A percentile compares a stretch with the other conserved stretches of the same genome.
Evolutionary conservation across 2,113 vertebrate genomes (phyloP).

Genomic region (Neoarius graeffei): DNA sequence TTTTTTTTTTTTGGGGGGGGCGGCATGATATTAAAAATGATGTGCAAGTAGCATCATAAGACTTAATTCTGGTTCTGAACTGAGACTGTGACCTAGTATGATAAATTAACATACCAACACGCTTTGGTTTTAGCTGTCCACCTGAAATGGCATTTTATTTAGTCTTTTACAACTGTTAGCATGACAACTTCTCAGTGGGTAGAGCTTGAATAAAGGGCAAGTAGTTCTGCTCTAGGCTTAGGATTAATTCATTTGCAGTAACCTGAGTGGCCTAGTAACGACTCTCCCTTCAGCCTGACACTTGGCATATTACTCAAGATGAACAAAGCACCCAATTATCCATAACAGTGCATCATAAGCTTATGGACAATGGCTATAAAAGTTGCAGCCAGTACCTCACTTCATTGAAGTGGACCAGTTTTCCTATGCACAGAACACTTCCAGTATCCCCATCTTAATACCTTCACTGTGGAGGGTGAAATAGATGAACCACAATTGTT

Average conservation of each 20-base stretch:
- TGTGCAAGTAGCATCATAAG: too few relatives aligned
- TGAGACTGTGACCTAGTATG: too few relatives aligned
- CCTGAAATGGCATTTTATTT: constrained; percentile 16
- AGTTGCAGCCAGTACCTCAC: not conserved
- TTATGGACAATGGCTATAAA: too few relatives aligned
- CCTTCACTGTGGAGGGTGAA: not conserved
- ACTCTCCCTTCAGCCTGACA: not conserved
- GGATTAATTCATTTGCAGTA: not conserved
- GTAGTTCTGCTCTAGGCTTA: not conserved
- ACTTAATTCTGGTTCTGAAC: too few relatives aligned
- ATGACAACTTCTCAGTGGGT: not conserved
- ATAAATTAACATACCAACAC: not conserved
- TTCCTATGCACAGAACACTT: constrained; percentile 20
- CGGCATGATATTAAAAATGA: too few relatives aligned
- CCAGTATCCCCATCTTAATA: constrained; percentile 1
- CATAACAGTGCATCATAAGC: not conserved
- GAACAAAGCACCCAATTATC: not conserved
- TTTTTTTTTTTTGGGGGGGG: too few relatives aligned
- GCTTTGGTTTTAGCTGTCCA: not conserved
- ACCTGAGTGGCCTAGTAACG: constrained; percentile 14
- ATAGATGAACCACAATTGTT: not conserved
- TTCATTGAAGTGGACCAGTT: not conserved
- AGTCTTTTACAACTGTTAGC: not conserved
- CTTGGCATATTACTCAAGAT: not conserved
- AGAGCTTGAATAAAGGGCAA: not conserved